Evolutionary conservation across 1,140 invertebrate species (phyloP), one percentile per base, ranked within the genome.

Genomic region (Ectropis grisescens): DNA sequence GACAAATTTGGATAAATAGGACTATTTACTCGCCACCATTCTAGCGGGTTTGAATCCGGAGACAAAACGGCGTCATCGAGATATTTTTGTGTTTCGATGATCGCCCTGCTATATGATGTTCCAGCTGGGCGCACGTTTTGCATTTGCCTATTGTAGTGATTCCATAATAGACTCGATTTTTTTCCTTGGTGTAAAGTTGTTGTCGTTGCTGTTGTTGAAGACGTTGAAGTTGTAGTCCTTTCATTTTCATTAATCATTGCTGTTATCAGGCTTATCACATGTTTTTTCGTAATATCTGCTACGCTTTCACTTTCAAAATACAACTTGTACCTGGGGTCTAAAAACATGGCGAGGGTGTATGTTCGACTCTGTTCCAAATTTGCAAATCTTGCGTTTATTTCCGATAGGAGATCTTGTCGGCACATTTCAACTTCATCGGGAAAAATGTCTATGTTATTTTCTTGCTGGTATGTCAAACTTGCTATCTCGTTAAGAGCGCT

Each of bases 301-400:
- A 16, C 27, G n/a, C 4, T 23, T 6, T 27, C 24, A 13, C 11
- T 34, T 26, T 35, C 33, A 13, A 35, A 35, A 13, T 35, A 35
- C 5, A 35, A 26, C 10, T 35, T 35, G 13, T 35, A 35, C 12
- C 33, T 28, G 11, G 33, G 33, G 10, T 35, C 33, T n/a, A 35
- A 26, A 11, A 35, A 35, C 13, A 35, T 35, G 33, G 24, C 27
- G 10, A 7, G 9, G 27, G 33, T 28, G 15, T 10, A 35, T 8
- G 25, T 35, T 5, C 33, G 14, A 15, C 33, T 35, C 9, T 35
- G 27, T 35, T 35, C 33, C n/a, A n/a, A n/a, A n/a, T n/a, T n/a
- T n/a, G n/a, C n/a, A n/a, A n/a, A n/a, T n/a, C n/a, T n/a, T n/a
- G 11, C 27, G 14, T 16, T 8, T 10, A 35, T 24, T 35, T 11